Evolutionary conservation across 2,797 vertebrate genomes (phyloP).

Genomic region (Nannoperca australis): DNA sequence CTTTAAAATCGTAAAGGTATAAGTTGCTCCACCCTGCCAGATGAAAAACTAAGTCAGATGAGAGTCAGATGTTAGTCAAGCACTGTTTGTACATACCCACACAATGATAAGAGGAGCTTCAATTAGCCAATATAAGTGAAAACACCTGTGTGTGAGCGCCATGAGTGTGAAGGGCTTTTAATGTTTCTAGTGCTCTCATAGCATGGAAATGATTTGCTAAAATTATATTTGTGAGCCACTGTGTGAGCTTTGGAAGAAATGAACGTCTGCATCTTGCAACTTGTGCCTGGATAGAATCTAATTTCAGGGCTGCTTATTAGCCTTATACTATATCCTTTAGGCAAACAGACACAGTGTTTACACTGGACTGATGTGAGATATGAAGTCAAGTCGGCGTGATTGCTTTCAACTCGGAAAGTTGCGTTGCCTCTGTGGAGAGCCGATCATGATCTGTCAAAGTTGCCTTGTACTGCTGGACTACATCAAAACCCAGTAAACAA

Average conservation of each 20-base stretch:
- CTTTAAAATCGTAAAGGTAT: neutral
- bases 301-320: constrained; percentile 42
- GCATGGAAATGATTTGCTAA: constrained; percentile 15
- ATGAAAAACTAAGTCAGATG: constrained; percentile 6
- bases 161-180: constrained; percentile 20
- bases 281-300: constrained; percentile 9
- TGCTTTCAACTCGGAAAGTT: constrained; percentile 46
- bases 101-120: constrained; percentile 43
- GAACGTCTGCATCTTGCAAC: neutral
- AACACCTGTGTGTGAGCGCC: constrained; percentile 46
- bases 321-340: constrained; percentile 3
- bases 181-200: constrained; percentile 17
- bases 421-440: constrained; percentile 45
- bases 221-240: constrained; percentile 27
- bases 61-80: constrained; percentile 35
- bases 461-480: constrained; percentile 36
- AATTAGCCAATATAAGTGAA: constrained; percentile 43
- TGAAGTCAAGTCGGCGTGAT: constrained; percentile 44
- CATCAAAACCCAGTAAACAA: constrained; percentile 65
- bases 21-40: neutral
- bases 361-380: constrained; percentile 28
- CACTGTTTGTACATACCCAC: constrained; percentile 21
- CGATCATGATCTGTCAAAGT: constrained; percentile 52
- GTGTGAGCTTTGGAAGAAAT: constrained; percentile 5
- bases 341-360: constrained; percentile 37